Base-by-base conservation (phyloP, 2,113 vertebrate genomes). In the Stomatorhinus ivindoensis region DNA sequence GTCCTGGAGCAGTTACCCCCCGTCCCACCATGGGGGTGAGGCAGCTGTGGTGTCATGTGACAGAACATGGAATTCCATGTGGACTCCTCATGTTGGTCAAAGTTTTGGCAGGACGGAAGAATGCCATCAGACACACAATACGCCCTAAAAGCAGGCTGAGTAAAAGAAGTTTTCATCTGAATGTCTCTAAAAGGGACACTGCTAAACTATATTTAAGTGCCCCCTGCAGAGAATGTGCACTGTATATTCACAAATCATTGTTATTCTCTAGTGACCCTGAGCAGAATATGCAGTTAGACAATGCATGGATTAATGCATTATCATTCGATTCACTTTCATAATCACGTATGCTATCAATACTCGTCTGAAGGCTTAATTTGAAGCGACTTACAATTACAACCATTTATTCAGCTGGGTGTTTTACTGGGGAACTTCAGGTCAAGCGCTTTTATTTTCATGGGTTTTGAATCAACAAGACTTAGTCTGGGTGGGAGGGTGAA, bases 1-100 rank as follows among this genome's bases (percentile, higher is more conserved):
- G 11, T 35, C 65, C 65, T 35, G 65, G 65, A 73, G 11, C 65
- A 73, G 27, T 35, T 0, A 4, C 51, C 17, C 61, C 61, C 61
- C 24, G n/a, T 10, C 3, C 2, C 73, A 39, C 35, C 35, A 80
- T 35, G 73, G 73, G 73, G 73, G 73, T 80, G 6, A 19, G 13
- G 73, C 73, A 76, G 73, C 73, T 76, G 73, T 42, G 73, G 73
- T 76, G 73, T 76, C 31, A 76, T 76, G 73, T 76, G 73, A 39
- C 73, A 76, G 73, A 42, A 39, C 73, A 76, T 76, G 73, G 35
- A 4, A 39, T 17, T 76, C 69, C 69, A 76, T 39, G 13, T 76
- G 69, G 69, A 19, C 31, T 17, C 13, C 31, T 76, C 31, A 39
- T 76, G 35, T 80, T 80, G n/a, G 65, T 73, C 9, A 35, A 13